Base-by-base conservation (phyloP, 1,140 invertebrate species). In the Bombus haemorrhoidalis region DNA sequence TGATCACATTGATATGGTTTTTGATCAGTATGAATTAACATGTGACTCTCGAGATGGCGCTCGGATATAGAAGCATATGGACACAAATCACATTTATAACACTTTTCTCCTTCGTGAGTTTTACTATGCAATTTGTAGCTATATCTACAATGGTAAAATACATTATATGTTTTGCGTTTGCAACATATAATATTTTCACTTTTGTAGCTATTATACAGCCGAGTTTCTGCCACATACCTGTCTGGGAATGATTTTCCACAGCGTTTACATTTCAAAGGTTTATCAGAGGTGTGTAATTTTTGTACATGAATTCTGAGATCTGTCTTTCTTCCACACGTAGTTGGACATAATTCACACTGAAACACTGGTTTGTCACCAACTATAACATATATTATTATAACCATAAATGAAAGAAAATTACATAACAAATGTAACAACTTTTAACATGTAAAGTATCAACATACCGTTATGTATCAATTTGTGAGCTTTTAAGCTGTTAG, bases 21-120 rank as follows among this genome's bases (percentile, higher is more conserved):
- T 93, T 98, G 97, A 93, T 99, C 98, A 0, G 98, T 98, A 93
- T 99, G 99, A 83, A 99, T 98, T 3, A 99, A 96, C 97, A 99
- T 98, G 94, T 99, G 99, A 8, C 98, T 98, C 92, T 99, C 98
- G n/a, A 99, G 96, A 94, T 99, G 98, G 1, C 98, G 97, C 71
- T 98, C 97, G 0, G 98, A 98, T 72, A 98, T 98, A 1, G 98
- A 99, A 1, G 98, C 98, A 94, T 99, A 99, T 2, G 98, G 98
- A 94, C 99, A 99, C 3, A 99, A 94, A 87, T 98, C 98, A 95
- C 99, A 99, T 93, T 98, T 99, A 95, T 98, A 99, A 95, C 98
- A 99, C 93, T 99, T 99, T 95, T 99, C 99, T 3, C 99, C 99
- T 93, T 99, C 98, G 92, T 99, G 99, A 2, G 98, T 98, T 96